phyloP scores from a whole-genome alignment of 2,888 invertebrate species.

The Mythimna loreyi region DNA sequence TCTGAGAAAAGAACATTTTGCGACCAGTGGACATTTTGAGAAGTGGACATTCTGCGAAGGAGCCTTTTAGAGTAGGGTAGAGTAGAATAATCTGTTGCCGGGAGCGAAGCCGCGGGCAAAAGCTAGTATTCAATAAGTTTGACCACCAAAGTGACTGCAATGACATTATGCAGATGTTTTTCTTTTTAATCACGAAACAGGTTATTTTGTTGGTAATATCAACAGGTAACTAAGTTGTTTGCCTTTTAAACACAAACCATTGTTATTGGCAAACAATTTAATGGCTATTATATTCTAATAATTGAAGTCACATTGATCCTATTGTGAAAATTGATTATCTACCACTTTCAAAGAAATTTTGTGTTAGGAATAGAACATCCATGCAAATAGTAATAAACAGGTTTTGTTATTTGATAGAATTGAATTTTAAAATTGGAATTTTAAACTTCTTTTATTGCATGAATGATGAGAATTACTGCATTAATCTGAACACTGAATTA shows the following conservation, averaged over 20 bases:
- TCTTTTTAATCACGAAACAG: conserved; percentile 2
- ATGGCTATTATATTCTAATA: conserved; percentile 9
- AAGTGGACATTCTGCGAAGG: too few species aligned
- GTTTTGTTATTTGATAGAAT: neutral
- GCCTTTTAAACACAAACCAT: conserved; percentile 4
- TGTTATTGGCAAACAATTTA: conserved; percentile 25
- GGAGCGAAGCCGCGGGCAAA: too few species aligned
- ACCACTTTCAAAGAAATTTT: neutral
- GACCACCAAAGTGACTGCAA: neutral
- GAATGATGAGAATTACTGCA: neutral
- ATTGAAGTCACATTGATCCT: conserved; percentile 1
- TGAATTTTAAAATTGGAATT: neutral
- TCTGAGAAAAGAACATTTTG: too few species aligned
- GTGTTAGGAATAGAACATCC: neutral
- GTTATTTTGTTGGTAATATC: conserved; percentile 16
- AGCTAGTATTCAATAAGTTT: neutral
- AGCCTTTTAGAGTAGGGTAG: too few species aligned
- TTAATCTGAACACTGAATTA: neutral
- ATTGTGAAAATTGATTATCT: conserved; percentile 16
- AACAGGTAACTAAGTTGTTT: neutral
- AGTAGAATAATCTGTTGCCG: too few species aligned
- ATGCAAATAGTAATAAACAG: too few species aligned
- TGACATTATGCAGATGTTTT: conserved; percentile 15
- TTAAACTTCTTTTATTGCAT: too few species aligned
- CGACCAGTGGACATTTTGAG: too few species aligned